phyloP scores from a whole-genome alignment of 2,113 vertebrate species.

The Crotalus viridis region DNA sequence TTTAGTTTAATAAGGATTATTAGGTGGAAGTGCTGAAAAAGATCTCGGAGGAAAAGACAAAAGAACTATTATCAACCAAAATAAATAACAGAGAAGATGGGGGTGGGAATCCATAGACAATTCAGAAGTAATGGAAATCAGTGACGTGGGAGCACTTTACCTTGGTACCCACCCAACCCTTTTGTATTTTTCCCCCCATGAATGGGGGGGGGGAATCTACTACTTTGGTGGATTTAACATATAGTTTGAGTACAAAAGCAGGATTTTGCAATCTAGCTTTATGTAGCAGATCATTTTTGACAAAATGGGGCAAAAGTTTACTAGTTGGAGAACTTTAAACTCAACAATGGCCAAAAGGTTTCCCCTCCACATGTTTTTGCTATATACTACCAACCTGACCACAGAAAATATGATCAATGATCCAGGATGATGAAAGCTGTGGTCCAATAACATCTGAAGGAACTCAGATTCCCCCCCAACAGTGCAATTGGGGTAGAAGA shows the following conservation, averaged over 20 bases:
- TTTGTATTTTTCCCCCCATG: not conserved
- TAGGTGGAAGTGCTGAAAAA: not conserved
- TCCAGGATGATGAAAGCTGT: not conserved
- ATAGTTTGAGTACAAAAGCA: not conserved
- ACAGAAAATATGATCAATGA: not conserved
- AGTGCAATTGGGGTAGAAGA: not conserved
- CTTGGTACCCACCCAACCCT: not conserved
- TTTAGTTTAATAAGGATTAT: not conserved
- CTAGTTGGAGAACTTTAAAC: too few species aligned
- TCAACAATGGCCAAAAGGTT: not conserved
- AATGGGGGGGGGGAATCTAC: not conserved
- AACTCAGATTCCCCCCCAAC: not conserved
- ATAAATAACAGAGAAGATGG: not conserved
- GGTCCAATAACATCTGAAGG: not conserved
- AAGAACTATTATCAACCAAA: not conserved
- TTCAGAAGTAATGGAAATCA: not conserved
- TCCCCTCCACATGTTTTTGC: not conserved
- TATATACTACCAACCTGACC: not conserved
- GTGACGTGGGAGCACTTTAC: not conserved
- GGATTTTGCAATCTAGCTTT: not conserved
- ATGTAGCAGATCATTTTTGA: not conserved
- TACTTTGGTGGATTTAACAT: not conserved
- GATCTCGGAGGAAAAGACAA: not conserved
- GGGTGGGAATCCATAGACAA: not conserved
- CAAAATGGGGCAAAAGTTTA: not conserved